phyloP scores from a whole-genome alignment of 2,113 vertebrate genomes.

The Corapipo altera region DNA sequence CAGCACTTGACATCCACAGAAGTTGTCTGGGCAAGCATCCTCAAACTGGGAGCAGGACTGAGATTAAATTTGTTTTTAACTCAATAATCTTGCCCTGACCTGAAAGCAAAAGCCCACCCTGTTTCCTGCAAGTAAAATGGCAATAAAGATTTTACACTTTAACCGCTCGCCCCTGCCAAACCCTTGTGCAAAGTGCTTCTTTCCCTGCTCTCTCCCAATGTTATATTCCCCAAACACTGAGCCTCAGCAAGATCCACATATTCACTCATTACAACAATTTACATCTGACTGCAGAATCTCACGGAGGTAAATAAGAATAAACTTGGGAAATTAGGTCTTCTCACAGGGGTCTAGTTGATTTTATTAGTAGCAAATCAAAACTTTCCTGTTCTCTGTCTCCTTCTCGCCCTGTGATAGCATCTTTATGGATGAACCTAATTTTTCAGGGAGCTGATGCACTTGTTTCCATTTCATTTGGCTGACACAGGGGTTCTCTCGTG shows the following conservation, averaged over 20 bases:
- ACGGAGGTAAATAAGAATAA: not conserved
- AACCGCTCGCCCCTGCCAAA: not conserved
- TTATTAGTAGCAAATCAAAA: not conserved
- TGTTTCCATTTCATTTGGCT: not conserved
- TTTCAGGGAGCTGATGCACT: not conserved
- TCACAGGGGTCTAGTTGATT: not conserved
- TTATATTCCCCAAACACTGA: not conserved
- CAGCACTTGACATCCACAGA: not conserved
- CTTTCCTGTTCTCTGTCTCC: not conserved
- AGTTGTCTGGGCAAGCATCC: fast-evolving
- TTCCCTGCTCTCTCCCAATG: not conserved
- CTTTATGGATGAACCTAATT: not conserved
- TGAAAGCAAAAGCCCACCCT: not conserved
- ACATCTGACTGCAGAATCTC: not conserved
- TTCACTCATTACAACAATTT: not conserved
- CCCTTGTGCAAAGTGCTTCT: not conserved
- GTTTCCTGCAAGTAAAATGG: not conserved
- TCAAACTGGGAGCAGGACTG: not conserved
- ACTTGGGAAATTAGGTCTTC: not conserved
- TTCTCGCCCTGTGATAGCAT: not conserved
- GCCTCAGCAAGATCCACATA: not conserved
- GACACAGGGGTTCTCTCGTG: not conserved
- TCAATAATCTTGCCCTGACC: not conserved
- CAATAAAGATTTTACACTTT: not conserved
- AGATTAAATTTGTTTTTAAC: not conserved